phyloP scores from a whole-genome alignment of 2,888 invertebrate species.

The Archips crataeganus region DNA sequence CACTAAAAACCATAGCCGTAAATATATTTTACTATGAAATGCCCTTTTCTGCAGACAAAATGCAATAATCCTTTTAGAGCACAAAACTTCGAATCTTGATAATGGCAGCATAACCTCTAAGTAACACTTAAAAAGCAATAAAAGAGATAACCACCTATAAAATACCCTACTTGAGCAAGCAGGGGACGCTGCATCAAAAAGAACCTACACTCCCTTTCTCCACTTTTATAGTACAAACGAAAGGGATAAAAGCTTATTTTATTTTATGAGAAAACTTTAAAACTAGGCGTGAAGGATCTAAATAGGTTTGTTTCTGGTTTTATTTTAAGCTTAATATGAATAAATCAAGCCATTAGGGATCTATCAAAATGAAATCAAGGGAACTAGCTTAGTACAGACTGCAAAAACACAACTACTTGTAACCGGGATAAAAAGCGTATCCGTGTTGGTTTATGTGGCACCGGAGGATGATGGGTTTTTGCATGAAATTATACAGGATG shows the following conservation, averaged over 20 bases:
- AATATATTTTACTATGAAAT: constrained; percentile 8
- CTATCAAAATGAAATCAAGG: constrained; percentile 80
- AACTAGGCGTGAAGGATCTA: background rate
- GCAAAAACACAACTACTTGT: constrained; percentile 37
- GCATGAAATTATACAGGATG: no score
- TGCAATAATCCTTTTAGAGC: constrained; percentile 28
- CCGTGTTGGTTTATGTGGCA: no score
- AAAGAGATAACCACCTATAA: constrained; percentile 39
- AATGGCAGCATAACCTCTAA: constrained; percentile 31
- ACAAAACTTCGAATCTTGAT: constrained; percentile 25
- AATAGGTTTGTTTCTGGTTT: background rate
- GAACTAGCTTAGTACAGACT: constrained; percentile 52
- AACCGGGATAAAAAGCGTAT: no score
- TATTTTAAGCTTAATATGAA: constrained; percentile 49
- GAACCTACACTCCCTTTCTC: constrained; percentile 1
- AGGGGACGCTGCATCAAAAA: constrained; percentile 18
- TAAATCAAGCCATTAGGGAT: constrained; percentile 64
- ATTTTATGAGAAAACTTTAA: background rate
- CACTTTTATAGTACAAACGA: background rate
- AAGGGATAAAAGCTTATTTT: background rate
- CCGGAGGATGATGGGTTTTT: no score
- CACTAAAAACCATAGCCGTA: constrained; percentile 10
- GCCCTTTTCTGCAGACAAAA: constrained; percentile 11
- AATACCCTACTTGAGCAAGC: constrained; percentile 20
- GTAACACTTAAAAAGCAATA: constrained; percentile 41